phyloP scores from a whole-genome alignment of 2,888 invertebrate species.

The Sminthurides aquaticus region DNA sequence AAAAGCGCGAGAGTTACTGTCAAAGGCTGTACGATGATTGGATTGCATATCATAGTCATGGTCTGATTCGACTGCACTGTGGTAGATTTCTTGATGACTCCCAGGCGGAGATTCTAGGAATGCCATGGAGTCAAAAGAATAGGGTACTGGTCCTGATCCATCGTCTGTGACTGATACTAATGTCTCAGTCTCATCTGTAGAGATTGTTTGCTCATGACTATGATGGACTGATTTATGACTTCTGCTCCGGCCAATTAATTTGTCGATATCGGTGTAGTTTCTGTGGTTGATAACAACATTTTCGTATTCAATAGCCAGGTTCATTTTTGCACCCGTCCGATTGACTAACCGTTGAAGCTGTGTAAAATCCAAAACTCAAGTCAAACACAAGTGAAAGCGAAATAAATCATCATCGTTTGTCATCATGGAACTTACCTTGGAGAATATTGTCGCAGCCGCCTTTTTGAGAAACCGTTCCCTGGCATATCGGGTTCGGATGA shows the following conservation, averaged over 20 bases:
- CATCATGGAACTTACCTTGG: constrained; percentile 20
- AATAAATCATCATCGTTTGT: constrained; percentile 3
- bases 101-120: no score
- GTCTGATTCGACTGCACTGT: no score
- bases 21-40: no score
- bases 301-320: constrained; percentile 22
- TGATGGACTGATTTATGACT: background rate
- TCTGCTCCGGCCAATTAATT: background rate
- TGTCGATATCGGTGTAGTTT: constrained; percentile 20
- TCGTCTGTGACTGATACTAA: no score
- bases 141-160: no score
- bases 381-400: constrained; percentile 9
- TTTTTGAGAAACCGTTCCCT: constrained; percentile 26
- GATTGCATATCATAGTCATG: no score
- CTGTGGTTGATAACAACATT: constrained; percentile 16
- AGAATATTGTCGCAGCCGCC: constrained; percentile 24
- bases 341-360: constrained; percentile 26
- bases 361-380: background rate
- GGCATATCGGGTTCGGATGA: constrained; percentile 22
- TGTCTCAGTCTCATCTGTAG: no score
- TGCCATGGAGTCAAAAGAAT: no score
- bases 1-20: no score
- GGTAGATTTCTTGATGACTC: no score
- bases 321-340: constrained; percentile 27
- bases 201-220: no score